phyloP scores from a whole-genome alignment of 2,113 vertebrate genomes.

The Pelodiscus sinensis region DNA sequence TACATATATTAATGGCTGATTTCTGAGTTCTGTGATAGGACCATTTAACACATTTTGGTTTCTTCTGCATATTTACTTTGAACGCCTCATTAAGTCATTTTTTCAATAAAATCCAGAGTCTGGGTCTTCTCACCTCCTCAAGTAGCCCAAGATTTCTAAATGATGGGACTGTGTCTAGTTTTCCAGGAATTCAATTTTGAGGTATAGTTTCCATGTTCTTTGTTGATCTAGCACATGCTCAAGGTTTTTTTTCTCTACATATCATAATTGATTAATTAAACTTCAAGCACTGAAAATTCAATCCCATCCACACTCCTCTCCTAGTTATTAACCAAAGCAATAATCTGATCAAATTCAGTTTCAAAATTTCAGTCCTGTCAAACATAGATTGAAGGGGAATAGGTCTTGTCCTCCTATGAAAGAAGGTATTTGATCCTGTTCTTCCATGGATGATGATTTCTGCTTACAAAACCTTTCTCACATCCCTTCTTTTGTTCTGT shows the following conservation, averaged over 20 bases:
- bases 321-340: conserved; percentile 40
- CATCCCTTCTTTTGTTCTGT: conserved; percentile 42
- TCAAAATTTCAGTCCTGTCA: conserved; percentile 23
- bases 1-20: background rate
- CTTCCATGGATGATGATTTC: background rate
- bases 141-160: background rate
- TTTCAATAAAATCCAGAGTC: background rate
- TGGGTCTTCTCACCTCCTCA: background rate
- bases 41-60: background rate
- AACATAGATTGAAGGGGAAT: conserved; percentile 42
- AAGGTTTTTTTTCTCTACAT: conserved; percentile 3
- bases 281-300: conserved; percentile 55
- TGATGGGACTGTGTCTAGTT: background rate
- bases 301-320: conserved; percentile 18
- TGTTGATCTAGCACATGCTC: conserved; percentile 70
- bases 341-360: conserved; percentile 33
- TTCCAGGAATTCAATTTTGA: conserved; percentile 61
- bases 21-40: background rate
- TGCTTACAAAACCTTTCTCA: conserved; percentile 65
- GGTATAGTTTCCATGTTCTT: conserved; percentile 64
- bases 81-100: background rate
- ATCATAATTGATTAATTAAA: conserved; percentile 43
- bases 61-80: background rate
- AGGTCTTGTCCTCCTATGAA: conserved; percentile 50
- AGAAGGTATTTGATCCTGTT: conserved; percentile 41